These are phyloP conservation scores for Euproctis similis DNA, from an alignment of 2,888 invertebrate genomes.

Conservation along the genomic window DNA sequence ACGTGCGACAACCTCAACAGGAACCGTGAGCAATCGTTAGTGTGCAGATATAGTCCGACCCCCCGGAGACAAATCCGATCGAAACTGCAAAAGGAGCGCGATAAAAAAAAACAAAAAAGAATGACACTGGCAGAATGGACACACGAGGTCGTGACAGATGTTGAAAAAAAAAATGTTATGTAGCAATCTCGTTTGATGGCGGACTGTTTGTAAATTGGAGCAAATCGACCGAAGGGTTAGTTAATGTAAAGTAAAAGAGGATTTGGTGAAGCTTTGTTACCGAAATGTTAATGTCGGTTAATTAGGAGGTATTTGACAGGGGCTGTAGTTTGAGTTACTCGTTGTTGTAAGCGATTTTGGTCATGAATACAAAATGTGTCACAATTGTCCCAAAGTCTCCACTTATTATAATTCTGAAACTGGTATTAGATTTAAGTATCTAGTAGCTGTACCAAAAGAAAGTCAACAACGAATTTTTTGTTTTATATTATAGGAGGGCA, in stretches of 20 bases:
- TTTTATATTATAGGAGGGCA: too few relatives aligned
- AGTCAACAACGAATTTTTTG: too few relatives aligned
- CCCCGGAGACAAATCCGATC: constrained; percentile 66
- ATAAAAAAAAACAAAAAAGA: constrained; percentile 31
- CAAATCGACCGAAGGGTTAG: constrained; percentile 39
- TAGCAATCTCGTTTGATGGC: constrained; percentile 48
- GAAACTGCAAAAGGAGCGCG: constrained; percentile 43
- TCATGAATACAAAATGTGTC: too few relatives aligned
- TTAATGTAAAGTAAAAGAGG: constrained; percentile 12
- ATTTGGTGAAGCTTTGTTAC: constrained; percentile 7
- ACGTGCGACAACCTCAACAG: constrained; percentile 48
- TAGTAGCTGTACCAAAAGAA: too few relatives aligned
- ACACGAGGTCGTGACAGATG: constrained; percentile 68
- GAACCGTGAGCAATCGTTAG: constrained; percentile 59
- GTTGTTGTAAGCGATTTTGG: too few relatives aligned
- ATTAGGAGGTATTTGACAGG: too few relatives aligned
- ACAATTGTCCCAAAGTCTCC: too few relatives aligned
- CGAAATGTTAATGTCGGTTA: constrained; percentile 3
- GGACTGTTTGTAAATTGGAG: constrained; percentile 49
- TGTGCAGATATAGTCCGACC: constrained; percentile 47
- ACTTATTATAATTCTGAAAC: too few relatives aligned
- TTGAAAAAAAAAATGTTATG: constrained; percentile 37
- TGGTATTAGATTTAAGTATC: too few relatives aligned
- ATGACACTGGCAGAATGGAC: constrained; percentile 51
- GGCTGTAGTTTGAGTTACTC: too few relatives aligned